These are phyloP conservation scores for Sepiola atlantica DNA, from an alignment of 2,888 invertebrate genomes.

Conservation along the genomic window DNA sequence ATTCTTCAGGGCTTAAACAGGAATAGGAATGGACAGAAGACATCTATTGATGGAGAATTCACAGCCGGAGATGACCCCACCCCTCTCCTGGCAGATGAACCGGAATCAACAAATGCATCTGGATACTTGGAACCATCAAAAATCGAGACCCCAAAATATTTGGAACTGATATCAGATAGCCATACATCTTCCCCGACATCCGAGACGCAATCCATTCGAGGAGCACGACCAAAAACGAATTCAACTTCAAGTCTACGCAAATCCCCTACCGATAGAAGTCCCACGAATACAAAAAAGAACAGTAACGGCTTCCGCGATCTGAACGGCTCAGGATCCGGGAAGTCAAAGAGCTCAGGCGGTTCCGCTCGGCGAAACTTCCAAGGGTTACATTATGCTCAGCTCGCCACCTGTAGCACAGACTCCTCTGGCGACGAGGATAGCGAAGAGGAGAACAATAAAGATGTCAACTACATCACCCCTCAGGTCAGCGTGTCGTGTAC, in stretches of 20 bases:
- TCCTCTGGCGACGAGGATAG: slow-evolving; percentile 32
- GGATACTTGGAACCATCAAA: slow-evolving; percentile 46
- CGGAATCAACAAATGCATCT: slow-evolving; percentile 38
- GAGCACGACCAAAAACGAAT: slow-evolving; percentile 42
- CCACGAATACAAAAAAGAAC: background rate
- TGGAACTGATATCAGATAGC: slow-evolving; percentile 40
- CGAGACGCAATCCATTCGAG: background rate
- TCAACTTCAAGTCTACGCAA: slow-evolving; percentile 36
- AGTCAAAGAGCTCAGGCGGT: background rate
- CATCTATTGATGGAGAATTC: slow-evolving; percentile 44
- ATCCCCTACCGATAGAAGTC: slow-evolving; percentile 35
- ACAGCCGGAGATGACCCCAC: slow-evolving; percentile 41
- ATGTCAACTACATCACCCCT: slow-evolving; percentile 40
- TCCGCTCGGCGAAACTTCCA: slow-evolving; percentile 33
- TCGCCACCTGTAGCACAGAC: slow-evolving; percentile 41
- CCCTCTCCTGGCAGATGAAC: slow-evolving; percentile 22
- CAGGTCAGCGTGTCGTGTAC: slow-evolving; percentile 44
- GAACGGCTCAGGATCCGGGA: background rate
- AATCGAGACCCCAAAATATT: slow-evolving; percentile 42
- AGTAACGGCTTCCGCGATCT: slow-evolving; percentile 6
- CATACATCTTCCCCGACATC: background rate
- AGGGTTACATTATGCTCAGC: slow-evolving; percentile 45
- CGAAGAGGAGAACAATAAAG: slow-evolving; percentile 1
- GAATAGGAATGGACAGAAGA: background rate
- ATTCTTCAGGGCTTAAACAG: background rate